phyloP scores from a whole-genome alignment of 2,888 invertebrate genomes.

The Silvanus unidentatus region DNA sequence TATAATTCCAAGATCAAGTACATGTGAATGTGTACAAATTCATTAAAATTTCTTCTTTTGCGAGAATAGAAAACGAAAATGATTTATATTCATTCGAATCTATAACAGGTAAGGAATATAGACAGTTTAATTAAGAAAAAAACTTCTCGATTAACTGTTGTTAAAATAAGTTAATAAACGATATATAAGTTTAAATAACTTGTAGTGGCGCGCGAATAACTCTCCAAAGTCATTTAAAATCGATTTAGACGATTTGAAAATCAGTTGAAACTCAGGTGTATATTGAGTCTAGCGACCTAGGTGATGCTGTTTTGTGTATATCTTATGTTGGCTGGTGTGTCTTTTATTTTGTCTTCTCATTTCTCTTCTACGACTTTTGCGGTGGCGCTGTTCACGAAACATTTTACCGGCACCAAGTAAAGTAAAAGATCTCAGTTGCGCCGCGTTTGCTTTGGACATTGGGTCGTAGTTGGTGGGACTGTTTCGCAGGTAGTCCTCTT shows the following conservation, averaged over 20 bases:
- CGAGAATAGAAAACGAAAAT: too few relatives aligned
- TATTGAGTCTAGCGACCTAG: background rate
- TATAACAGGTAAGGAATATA: too few relatives aligned
- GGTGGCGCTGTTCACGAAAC: slow-evolving; percentile 34
- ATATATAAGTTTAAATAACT: too few relatives aligned
- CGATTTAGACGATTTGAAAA: slow-evolving; percentile 12
- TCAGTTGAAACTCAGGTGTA: slow-evolving; percentile 9
- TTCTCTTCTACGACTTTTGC: slow-evolving; percentile 13
- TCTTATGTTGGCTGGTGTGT: background rate
- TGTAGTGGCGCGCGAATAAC: too few relatives aligned
- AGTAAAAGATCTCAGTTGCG: slow-evolving; percentile 23
- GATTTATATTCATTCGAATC: too few relatives aligned
- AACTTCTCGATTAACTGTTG: too few relatives aligned
- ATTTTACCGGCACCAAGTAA: slow-evolving; percentile 30
- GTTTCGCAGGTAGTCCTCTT: slow-evolving; percentile 23
- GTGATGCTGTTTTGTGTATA: slow-evolving; percentile 11
- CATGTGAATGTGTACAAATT: too few relatives aligned
- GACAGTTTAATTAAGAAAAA: too few relatives aligned
- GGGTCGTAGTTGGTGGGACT: slow-evolving; percentile 17
- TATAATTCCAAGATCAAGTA: too few relatives aligned
- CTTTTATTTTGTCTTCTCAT: slow-evolving; percentile 3
- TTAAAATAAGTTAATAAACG: too few relatives aligned
- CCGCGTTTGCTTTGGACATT: slow-evolving; percentile 27
- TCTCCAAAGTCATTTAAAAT: slow-evolving; percentile 8
- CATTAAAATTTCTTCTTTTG: too few relatives aligned